These are phyloP conservation scores for Clinocottus analis DNA, from an alignment of 2,113 vertebrate genomes.

Conservation along the genomic window DNA sequence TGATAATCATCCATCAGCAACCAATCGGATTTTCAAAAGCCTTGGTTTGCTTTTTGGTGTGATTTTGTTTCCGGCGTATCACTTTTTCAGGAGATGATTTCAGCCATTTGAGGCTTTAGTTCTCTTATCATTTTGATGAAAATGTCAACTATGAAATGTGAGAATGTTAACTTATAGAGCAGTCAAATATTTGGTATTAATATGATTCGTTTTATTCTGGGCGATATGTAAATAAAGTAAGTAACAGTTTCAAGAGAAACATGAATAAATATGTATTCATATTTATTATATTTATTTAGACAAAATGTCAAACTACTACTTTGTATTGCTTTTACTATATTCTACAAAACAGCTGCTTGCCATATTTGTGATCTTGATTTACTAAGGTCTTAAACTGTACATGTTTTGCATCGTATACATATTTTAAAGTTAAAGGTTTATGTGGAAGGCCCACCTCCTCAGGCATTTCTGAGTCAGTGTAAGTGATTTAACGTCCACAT, in stretches of 20 bases:
- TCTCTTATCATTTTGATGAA: neutral
- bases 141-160: neutral
- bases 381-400: constrained; percentile 1
- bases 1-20: neutral
- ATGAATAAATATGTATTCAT: neutral
- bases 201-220: neutral
- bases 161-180: neutral
- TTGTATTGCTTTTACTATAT: neutral
- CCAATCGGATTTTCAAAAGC: neutral
- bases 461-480: constrained; percentile 18
- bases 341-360: neutral
- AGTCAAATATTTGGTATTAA: neutral
- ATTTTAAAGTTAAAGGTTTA: constrained; percentile 22
- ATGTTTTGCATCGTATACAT: neutral
- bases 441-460: constrained; percentile 11
- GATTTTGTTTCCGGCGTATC: neutral
- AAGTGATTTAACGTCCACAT: constrained; percentile 42
- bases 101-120: neutral
- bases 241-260: neutral
- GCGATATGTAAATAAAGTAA: neutral
- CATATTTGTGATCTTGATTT: neutral
- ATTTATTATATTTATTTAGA: too few relatives aligned
- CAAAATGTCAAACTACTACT: neutral
- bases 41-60: neutral
- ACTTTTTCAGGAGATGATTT: neutral